These are phyloP conservation scores for Anoplophora glabripennis DNA, from an alignment of 1,140 invertebrate genomes.

Conservation along the genomic window DNA sequence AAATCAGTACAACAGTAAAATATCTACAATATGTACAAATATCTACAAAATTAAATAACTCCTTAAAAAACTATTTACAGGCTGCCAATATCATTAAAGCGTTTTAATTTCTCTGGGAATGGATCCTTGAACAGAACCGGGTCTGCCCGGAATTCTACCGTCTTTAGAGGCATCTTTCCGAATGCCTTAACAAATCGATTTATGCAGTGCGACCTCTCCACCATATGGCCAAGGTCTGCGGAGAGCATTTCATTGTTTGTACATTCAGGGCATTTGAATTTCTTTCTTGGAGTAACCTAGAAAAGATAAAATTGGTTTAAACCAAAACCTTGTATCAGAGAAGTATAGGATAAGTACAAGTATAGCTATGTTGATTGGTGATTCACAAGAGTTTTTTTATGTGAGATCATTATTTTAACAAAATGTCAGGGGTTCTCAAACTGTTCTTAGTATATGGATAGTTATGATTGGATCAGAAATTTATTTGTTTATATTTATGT, in stretches of 20 bases:
- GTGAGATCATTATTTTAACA: too few species aligned
- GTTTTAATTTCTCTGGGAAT: constrained; percentile 82
- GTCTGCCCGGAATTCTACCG: constrained; percentile 91
- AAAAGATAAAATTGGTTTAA: constrained; percentile 26
- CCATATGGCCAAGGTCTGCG: constrained; percentile 89
- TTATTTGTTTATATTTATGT: too few species aligned
- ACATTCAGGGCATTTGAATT: constrained; percentile 96
- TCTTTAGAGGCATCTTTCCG: constrained; percentile 82
- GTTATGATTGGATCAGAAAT: too few species aligned
- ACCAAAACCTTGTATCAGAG: neutral
- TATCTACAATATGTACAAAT: constrained; percentile 21
- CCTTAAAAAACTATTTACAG: constrained; percentile 56
- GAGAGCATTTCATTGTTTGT: constrained; percentile 92
- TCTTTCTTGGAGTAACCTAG: constrained; percentile 93
- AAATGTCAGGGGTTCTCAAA: too few species aligned
- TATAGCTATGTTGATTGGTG: too few species aligned
- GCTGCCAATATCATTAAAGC: constrained; percentile 89
- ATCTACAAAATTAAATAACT: constrained; percentile 12
- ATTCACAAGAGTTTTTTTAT: too few species aligned
- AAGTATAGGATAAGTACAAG: constrained; percentile 5
- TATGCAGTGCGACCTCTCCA: constrained; percentile 89
- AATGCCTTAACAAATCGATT: constrained; percentile 82
- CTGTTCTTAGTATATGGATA: too few species aligned
- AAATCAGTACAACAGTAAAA: constrained; percentile 32
- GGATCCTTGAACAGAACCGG: constrained; percentile 90